Conservation (phyloP, 2,797 vertebrate genomes). For the Lutjanus campechanus region DNA sequence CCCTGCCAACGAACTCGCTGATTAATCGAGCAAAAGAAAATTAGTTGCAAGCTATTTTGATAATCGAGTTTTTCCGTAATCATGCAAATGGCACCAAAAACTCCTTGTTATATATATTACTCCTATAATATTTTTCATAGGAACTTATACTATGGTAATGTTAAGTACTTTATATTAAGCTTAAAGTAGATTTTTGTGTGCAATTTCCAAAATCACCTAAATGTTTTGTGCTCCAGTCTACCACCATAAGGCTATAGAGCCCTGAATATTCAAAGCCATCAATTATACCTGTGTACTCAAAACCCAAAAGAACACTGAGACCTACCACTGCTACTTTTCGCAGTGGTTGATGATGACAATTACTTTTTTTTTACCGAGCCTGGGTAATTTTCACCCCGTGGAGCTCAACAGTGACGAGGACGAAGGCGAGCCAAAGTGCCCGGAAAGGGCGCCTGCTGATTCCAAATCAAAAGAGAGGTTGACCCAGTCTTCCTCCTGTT, state of each 20-base stretch:
- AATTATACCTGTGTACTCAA: neutral
- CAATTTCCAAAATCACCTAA: neutral
- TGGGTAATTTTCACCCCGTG: neutral
- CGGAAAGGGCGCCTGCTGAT: neutral
- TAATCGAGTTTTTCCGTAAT: too few species aligned
- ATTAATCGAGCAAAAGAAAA: too few species aligned
- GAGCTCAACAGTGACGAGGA: neutral
- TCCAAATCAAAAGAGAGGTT: neutral
- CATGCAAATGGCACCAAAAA: too few species aligned
- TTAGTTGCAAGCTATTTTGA: too few species aligned
- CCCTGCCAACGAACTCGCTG: too few species aligned
- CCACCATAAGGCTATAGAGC: neutral
- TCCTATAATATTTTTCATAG: too few species aligned
- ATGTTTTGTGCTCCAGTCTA: neutral
- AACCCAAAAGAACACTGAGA: neutral
- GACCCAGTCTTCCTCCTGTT: conserved; percentile 7
- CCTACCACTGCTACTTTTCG: too few species aligned
- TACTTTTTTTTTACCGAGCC: neutral
- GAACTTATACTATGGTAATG: neutral
- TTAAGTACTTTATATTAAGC: neutral
- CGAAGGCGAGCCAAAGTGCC: neutral
- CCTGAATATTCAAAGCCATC: neutral
- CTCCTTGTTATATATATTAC: neutral
- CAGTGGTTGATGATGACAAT: neutral
- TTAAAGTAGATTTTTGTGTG: neutral